A percentile compares a stretch with the other conserved stretches of the same genome.
These are phyloP conservation scores for Emmelina monodactyla DNA, from an alignment of 2,888 invertebrate genomes.

Conservation along the genomic window DNA sequence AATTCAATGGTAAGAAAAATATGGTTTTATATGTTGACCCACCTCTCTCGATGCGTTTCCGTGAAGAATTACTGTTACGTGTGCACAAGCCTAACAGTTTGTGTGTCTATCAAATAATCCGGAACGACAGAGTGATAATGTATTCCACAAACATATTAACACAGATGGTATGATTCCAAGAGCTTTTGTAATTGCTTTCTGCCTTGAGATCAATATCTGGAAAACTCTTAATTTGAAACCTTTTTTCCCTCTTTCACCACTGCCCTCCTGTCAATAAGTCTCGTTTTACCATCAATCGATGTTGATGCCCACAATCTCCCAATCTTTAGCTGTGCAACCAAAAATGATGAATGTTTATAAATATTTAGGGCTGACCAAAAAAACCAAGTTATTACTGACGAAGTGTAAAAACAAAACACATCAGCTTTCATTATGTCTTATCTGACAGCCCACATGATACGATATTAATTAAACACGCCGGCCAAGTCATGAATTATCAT, in stretches of 20 bases:
- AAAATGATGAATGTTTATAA: too few species aligned
- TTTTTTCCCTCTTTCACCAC: too few species aligned
- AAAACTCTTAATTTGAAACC: too few species aligned
- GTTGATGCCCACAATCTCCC: too few species aligned
- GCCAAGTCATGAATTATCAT: constrained; percentile 53
- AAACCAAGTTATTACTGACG: constrained; percentile 5
- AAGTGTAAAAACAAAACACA: constrained; percentile 21
- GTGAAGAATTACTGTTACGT: constrained; percentile 38
- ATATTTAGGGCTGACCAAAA: constrained; percentile 4
- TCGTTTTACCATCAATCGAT: too few species aligned
- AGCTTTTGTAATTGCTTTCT: too few species aligned
- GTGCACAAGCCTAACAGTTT: constrained; percentile 30
- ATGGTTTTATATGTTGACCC: background rate
- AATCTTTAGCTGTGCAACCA: too few species aligned
- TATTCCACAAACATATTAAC: constrained; percentile 21
- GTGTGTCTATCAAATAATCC: constrained; percentile 30
- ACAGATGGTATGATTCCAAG: too few species aligned
- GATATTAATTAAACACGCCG: constrained; percentile 55
- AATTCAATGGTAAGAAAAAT: too few species aligned
- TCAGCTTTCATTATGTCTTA: constrained; percentile 48
- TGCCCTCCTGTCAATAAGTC: too few species aligned
- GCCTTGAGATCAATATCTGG: too few species aligned
- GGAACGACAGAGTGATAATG: constrained; percentile 23
- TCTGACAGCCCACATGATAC: constrained; percentile 58
- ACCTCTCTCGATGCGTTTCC: constrained; percentile 22